Evolutionary conservation across 2,888 invertebrate species (phyloP).

Genomic region (Palloptera scutellata): DNA sequence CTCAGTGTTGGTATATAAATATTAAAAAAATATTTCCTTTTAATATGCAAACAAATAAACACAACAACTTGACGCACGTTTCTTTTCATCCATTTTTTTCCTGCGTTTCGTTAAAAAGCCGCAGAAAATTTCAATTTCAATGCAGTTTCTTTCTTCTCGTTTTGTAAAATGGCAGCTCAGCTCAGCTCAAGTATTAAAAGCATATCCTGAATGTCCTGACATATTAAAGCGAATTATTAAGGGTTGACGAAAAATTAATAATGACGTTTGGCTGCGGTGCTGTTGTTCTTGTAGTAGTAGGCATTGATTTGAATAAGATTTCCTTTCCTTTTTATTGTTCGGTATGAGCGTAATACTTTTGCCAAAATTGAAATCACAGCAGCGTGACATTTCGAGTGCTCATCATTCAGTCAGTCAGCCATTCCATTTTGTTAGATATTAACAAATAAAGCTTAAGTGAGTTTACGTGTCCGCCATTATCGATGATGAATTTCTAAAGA

Average conservation of each 20-base stretch:
- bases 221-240: constrained; percentile 29
- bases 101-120: constrained; percentile 17
- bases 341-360: constrained; percentile 12
- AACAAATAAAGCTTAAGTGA: no score
- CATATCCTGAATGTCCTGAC: constrained; percentile 25
- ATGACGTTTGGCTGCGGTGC: constrained; percentile 19
- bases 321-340: neutral
- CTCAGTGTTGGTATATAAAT: no score
- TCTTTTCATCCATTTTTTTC: neutral
- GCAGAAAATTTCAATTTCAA: constrained; percentile 13
- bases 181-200: constrained; percentile 8
- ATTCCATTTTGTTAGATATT: no score
- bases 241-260: constrained; percentile 31
- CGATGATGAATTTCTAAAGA: neutral
- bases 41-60: constrained; percentile 19
- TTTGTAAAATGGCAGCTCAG: constrained; percentile 17
- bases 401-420: constrained; percentile 5
- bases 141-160: neutral
- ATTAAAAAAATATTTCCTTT: neutral
- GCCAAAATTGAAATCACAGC: constrained; percentile 39
- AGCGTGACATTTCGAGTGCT: constrained; percentile 44
- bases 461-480: no score
- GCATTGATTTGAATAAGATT: constrained; percentile 18
- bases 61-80: constrained; percentile 17
- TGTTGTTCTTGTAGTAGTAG: constrained; percentile 9